A percentile compares a stretch with the other conserved stretches of the same genome.
Evolutionary conservation across 2,797 vertebrate species (phyloP).

Genomic region (Astyanax mexicanus): DNA sequence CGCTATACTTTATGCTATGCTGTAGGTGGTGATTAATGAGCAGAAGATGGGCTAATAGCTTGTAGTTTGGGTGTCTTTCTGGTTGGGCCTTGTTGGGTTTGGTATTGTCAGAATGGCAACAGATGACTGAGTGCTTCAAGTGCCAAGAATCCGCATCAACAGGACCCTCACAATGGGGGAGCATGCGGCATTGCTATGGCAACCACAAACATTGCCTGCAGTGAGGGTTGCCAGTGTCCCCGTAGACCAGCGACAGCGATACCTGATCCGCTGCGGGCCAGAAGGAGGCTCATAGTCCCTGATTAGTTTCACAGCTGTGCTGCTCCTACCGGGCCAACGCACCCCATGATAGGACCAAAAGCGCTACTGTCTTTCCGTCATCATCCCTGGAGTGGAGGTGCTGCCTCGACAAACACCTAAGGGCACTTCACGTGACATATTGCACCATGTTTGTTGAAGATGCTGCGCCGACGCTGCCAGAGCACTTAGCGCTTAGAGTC

Average conservation of each 20-base stretch:
- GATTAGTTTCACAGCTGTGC: slow-evolving; percentile 30
- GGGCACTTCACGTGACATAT: background rate
- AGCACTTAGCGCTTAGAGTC: background rate
- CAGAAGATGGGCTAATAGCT: background rate
- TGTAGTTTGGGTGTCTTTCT: slow-evolving; percentile 3
- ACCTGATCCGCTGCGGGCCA: slow-evolving; percentile 25
- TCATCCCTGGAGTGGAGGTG: background rate
- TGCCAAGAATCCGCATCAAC: slow-evolving; percentile 41
- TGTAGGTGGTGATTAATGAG: background rate
- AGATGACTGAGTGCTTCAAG: slow-evolving; percentile 32
- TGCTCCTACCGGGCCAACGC: background rate
- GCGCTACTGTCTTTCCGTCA: background rate
- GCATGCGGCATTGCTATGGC: slow-evolving; percentile 10
- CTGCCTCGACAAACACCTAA: background rate
- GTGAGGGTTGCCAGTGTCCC: slow-evolving; percentile 1
- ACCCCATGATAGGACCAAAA: background rate
- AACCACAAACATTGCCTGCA: slow-evolving; percentile 19
- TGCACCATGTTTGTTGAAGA: background rate
- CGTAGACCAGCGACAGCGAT: slow-evolving; percentile 4
- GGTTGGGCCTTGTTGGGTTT: slow-evolving; percentile 12
- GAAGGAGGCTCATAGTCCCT: background rate
- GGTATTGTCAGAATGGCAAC: slow-evolving; percentile 22
- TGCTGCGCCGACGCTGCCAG: background rate
- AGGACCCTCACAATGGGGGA: slow-evolving; percentile 24
- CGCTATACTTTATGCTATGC: background rate